These are phyloP conservation scores for Priocnemis perturbator DNA, from an alignment of 2,888 invertebrate species.

Conservation along the genomic window DNA sequence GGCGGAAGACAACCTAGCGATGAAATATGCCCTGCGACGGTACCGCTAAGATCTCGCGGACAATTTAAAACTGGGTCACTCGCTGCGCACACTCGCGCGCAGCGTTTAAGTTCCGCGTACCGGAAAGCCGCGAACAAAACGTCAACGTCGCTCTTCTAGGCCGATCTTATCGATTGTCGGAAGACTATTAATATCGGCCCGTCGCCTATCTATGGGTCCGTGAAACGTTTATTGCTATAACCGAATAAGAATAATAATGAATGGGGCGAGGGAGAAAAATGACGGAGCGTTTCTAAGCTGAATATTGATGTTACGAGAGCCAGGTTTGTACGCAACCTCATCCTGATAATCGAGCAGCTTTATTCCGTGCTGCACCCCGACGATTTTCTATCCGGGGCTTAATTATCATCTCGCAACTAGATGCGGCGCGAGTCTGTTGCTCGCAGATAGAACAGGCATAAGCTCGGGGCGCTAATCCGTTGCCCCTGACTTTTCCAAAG, in stretches of 20 bases:
- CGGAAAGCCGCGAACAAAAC: too few relatives aligned
- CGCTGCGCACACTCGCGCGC: too few relatives aligned
- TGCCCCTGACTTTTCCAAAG: constrained; percentile 38
- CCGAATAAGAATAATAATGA: neutral
- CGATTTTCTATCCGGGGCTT: constrained; percentile 35
- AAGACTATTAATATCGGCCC: too few relatives aligned
- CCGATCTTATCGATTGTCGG: too few relatives aligned
- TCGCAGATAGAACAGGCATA: constrained; percentile 45
- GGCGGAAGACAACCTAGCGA: too few relatives aligned
- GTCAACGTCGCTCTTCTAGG: too few relatives aligned
- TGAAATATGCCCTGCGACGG: too few relatives aligned
- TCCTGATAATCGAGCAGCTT: constrained; percentile 36
- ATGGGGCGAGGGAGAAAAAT: neutral
- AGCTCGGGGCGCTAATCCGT: constrained; percentile 37
- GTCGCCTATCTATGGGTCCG: too few relatives aligned
- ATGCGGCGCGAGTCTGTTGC: constrained; percentile 36
- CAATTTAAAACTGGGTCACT: too few relatives aligned
- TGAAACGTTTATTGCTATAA: too few relatives aligned
- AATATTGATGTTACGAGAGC: neutral
- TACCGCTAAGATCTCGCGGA: too few relatives aligned
- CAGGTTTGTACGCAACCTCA: neutral
- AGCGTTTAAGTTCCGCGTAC: too few relatives aligned
- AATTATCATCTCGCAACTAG: constrained; percentile 37
- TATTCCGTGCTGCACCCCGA: constrained; percentile 33
- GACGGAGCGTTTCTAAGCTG: neutral